Evolutionary conservation across 1,140 invertebrate genomes (phyloP), one percentile per base, ranked within the genome.

Genomic region (Papilio glaucus): DNA sequence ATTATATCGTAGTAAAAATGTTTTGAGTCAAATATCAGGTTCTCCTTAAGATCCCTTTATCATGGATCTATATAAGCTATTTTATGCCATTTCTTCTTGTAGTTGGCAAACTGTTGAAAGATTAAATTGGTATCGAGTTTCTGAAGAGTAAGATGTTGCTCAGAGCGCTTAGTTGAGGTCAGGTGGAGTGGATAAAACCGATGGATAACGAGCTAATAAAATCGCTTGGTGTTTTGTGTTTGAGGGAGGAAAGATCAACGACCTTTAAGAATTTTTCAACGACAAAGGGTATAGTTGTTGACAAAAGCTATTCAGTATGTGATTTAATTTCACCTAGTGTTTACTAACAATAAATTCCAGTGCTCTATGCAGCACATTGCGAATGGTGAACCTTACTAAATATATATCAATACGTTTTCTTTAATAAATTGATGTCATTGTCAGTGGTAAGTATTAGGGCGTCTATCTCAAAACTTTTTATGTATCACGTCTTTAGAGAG

Each of bases 101-200:
- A 53, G 49, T 53, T 53, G 7, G 49, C 21, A 3, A 53, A 53
- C 18, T 53, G 18, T 53, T 53, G 49, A 53, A 53, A 53, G 49
- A 24, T 53, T 53, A 53, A 53, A 53, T 53, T 53, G 49, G 18
- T 53, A 53, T 53, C 49, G 49, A 24, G 49, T 53, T 53, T 53
- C 49, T 24, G 10, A 24, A 53, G 49, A 53, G 49, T 24, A 53
- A 49, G 7, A 49, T n/a, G 49, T 53, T 45, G 42, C n/a, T 53
- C 24, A 24, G 9, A 53, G 49, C 21, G 21, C 49, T 33, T 33
- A 53, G 49, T 0, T 53, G 49, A 18, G 49, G 49, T 53, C 49
- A 53, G 49, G 49, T 24, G 7, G 12, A 53, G 21, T 24, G 49
- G 49, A 53, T 53, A 53, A 53, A 53, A 53, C 49, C 24, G 49